These are phyloP conservation scores for Megaleporinus macrocephalus DNA, from an alignment of 2,113 vertebrate genomes.

Conservation along the genomic window DNA sequence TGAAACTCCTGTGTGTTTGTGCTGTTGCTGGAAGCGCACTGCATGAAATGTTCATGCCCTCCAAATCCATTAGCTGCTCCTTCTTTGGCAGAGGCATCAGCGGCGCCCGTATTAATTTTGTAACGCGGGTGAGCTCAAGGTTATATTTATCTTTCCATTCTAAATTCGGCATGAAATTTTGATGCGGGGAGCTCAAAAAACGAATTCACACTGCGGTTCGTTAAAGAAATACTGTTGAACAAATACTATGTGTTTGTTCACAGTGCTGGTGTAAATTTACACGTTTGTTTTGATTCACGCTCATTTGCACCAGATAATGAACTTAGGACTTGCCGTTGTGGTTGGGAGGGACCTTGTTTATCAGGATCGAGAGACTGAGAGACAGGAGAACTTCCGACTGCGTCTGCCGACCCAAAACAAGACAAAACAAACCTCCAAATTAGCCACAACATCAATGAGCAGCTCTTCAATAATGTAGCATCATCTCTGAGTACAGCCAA, in stretches of 20 bases:
- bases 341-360: background rate
- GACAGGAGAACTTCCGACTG: background rate
- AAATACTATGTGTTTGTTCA: background rate
- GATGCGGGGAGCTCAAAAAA: background rate
- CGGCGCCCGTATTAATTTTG: background rate
- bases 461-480: slow-evolving; percentile 59
- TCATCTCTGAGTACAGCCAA: slow-evolving; percentile 25
- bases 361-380: background rate
- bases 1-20: background rate
- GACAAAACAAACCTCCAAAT: slow-evolving; percentile 76
- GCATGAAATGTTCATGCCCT: slow-evolving; percentile 34
- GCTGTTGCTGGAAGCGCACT: background rate
- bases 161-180: background rate
- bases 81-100: background rate
- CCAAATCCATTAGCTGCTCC: background rate
- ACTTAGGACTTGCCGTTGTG: background rate
- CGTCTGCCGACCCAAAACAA: slow-evolving; percentile 70
- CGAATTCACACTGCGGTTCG: background rate
- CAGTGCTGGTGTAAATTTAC: background rate
- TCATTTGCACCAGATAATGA: background rate
- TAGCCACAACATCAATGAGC: slow-evolving; percentile 80
- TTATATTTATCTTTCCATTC: background rate
- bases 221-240: background rate
- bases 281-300: background rate
- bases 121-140: background rate